A percentile compares a stretch with the other conserved stretches of the same genome.
phyloP scores from a whole-genome alignment of 2,113 vertebrate species.

The Sebastes schlegelii region DNA sequence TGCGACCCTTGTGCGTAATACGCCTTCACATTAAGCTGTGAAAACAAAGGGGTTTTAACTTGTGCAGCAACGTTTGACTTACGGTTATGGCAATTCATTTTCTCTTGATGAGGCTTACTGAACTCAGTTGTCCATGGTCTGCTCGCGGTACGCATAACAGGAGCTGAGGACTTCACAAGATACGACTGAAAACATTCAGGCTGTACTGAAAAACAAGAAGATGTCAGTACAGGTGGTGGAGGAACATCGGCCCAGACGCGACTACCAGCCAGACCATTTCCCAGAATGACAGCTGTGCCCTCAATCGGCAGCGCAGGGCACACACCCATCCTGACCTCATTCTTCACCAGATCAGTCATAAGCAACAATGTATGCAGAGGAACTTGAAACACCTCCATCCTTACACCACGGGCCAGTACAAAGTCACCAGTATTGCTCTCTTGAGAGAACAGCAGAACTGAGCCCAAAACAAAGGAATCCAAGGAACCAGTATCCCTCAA shows the following conservation, averaged over 20 bases:
- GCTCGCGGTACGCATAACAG: background rate
- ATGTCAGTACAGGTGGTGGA: background rate
- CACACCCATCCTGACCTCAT: background rate
- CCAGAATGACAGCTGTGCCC: background rate
- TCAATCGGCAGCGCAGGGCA: background rate
- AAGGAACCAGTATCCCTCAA: no score
- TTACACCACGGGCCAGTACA: background rate
- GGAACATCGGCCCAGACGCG: background rate
- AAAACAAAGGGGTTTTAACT: no score
- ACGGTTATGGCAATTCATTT: no score
- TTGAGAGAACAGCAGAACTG: background rate
- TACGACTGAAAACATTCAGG: background rate
- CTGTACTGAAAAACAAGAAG: background rate
- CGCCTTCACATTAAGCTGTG: no score
- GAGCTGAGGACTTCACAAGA: background rate
- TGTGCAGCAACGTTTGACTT: no score
- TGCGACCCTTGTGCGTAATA: no score
- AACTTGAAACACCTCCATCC: no score
- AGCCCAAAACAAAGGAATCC: background rate
- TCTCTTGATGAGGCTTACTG: background rate
- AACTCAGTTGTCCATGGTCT: background rate
- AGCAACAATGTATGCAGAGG: background rate
- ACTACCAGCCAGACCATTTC: background rate
- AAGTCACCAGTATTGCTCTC: background rate
- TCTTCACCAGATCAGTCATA: background rate